These are phyloP conservation scores for Oceanites oceanicus DNA, from an alignment of 2,113 vertebrate species.

Conservation along the genomic window DNA sequence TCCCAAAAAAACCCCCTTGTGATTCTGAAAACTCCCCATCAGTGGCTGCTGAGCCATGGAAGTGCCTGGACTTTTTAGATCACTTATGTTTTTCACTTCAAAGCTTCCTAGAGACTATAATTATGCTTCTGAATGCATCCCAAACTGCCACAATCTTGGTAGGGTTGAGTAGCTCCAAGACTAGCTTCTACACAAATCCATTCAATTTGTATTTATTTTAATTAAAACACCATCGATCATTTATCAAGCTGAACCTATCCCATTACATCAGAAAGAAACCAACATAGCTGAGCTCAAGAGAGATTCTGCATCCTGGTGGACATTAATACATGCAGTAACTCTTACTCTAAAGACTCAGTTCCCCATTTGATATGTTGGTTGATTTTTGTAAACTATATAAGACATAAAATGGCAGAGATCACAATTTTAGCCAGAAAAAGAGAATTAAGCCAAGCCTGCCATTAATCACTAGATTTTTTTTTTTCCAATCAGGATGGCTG, in stretches of 20 bases:
- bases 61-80: background rate
- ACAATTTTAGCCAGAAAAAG: background rate
- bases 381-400: background rate
- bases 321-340: background rate
- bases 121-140: background rate
- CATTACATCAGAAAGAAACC: background rate
- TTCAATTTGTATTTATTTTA: background rate
- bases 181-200: background rate
- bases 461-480: background rate
- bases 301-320: background rate
- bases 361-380: background rate
- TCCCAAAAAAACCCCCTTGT: accelerated
- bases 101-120: background rate
- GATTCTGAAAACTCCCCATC: background rate
- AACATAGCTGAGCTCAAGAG: background rate
- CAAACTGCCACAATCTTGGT: background rate
- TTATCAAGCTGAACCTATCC: background rate
- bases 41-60: background rate
- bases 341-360: background rate
- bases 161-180: background rate
- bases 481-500: background rate
- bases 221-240: background rate
- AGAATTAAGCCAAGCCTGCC: background rate
- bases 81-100: background rate
- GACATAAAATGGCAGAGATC: background rate